Evolutionary conservation across 2,797 vertebrate species (phyloP).

Genomic region (Gymnoscopelus braueri): DNA sequence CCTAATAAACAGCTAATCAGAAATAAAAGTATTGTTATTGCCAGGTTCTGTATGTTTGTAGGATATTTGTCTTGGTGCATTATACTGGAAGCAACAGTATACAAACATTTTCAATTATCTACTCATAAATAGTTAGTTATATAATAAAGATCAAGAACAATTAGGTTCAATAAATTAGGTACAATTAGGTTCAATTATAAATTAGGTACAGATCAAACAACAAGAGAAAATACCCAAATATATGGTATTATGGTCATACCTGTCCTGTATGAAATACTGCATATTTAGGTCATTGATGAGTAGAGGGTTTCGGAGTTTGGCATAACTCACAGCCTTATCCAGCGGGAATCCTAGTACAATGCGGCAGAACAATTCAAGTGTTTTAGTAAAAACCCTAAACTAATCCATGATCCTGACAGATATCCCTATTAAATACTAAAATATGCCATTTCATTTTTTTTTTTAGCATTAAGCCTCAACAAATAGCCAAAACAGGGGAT

Average conservation of each 20-base stretch:
- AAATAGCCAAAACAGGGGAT: background rate
- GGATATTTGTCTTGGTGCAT: too few relatives aligned
- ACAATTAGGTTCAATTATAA: too few relatives aligned
- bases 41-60: too few relatives aligned
- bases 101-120: too few relatives aligned
- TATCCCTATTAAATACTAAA: background rate
- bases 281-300: conserved; percentile 97
- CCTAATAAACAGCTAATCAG: too few relatives aligned
- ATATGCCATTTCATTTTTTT: background rate
- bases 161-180: too few relatives aligned
- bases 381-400: background rate
- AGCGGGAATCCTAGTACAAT: conserved; percentile 89
- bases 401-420: background rate
- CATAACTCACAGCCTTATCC: conserved; percentile 97
- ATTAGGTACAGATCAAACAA: background rate
- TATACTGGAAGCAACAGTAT: too few relatives aligned
- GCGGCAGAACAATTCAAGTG: background rate
- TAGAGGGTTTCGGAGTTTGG: conserved; percentile 94
- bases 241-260: conserved; percentile 75
- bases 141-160: too few relatives aligned
- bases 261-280: conserved; percentile 99
- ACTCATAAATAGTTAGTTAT: too few relatives aligned
- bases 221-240: background rate
- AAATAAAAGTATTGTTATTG: too few relatives aligned
- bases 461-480: background rate